Percentiles rank a stretch among this genome's conserved stretches.
phyloP scores from a whole-genome alignment of 2,888 invertebrate genomes.

The Esperia sulphurella region DNA sequence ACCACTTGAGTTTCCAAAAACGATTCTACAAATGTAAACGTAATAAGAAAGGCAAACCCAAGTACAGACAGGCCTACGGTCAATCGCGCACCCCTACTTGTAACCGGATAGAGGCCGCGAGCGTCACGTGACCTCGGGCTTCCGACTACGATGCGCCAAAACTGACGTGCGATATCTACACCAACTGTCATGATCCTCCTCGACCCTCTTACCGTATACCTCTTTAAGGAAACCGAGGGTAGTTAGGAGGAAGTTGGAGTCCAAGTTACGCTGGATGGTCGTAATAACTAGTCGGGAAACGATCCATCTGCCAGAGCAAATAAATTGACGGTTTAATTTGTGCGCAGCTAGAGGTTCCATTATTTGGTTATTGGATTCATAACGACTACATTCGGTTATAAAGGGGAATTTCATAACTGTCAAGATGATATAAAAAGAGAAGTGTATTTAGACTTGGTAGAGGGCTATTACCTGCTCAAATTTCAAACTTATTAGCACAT shows the following conservation, averaged over 20 bases:
- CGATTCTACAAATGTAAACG: not conserved
- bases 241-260: slow-evolving; percentile 4
- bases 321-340: slow-evolving; percentile 61
- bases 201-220: not conserved
- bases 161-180: slow-evolving; percentile 35
- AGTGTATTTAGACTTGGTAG: too few species aligned
- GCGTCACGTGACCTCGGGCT: slow-evolving; percentile 55
- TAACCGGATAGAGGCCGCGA: slow-evolving; percentile 46
- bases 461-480: too few species aligned
- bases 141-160: slow-evolving; percentile 47
- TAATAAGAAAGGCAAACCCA: not conserved
- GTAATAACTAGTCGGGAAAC: slow-evolving; percentile 34
- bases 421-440: too few species aligned
- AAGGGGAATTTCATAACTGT: too few species aligned
- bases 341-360: slow-evolving; percentile 12
- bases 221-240: not conserved
- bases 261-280: slow-evolving; percentile 28
- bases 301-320: slow-evolving; percentile 56
- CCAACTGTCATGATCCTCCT: slow-evolving; percentile 23
- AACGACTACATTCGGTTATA: not conserved
- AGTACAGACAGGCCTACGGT: slow-evolving; percentile 23
- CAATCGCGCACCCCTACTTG: slow-evolving; percentile 27
- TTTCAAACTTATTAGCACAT: too few species aligned
- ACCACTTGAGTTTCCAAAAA: too few species aligned
- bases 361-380: not conserved